Percentiles rank a stretch among this genome's conserved stretches.
Conservation (phyloP, 2,888 invertebrate species). For the Galerucella nymphaeae region DNA sequence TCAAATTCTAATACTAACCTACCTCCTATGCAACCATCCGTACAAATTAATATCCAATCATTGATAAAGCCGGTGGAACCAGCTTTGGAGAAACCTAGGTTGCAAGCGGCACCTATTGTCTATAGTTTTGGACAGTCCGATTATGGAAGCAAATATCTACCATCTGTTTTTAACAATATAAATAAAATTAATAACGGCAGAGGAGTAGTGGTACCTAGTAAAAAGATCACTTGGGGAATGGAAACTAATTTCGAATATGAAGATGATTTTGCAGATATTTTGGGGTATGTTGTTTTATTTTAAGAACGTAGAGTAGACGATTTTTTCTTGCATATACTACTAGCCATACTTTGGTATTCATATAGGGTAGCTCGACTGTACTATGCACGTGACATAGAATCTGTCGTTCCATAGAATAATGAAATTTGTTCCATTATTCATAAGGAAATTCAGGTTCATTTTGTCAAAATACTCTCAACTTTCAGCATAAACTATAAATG, state of each 20-base stretch:
- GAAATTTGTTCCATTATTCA: too few species aligned
- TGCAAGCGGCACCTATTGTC: constrained; percentile 59
- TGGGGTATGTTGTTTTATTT: constrained; percentile 70
- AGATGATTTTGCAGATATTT: constrained; percentile 77
- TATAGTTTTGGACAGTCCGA: constrained; percentile 63
- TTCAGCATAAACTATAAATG: too few species aligned
- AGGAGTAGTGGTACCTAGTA: constrained; percentile 44
- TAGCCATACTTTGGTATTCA: too few species aligned
- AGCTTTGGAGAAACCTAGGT: constrained; percentile 55
- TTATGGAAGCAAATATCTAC: constrained; percentile 59
- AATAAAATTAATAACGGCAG: constrained; percentile 54
- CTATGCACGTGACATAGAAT: too few species aligned
- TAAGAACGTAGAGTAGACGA: background rate
- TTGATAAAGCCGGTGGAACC: constrained; percentile 61
- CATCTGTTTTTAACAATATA: constrained; percentile 45
- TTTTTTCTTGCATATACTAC: background rate
- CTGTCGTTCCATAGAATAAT: too few species aligned
- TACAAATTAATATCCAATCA: constrained; percentile 63
- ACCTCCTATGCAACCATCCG: constrained; percentile 55
- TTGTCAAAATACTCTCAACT: too few species aligned
- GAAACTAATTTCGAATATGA: constrained; percentile 62
- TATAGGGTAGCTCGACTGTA: too few species aligned
- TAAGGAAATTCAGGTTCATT: too few species aligned
- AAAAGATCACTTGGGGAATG: constrained; percentile 58
- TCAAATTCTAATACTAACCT: constrained; percentile 49